Percentiles rank a stretch among this genome's conserved stretches.
These are phyloP conservation scores for Temnothorax ravouxi DNA, from an alignment of 2,888 invertebrate genomes.

Conservation along the genomic window DNA sequence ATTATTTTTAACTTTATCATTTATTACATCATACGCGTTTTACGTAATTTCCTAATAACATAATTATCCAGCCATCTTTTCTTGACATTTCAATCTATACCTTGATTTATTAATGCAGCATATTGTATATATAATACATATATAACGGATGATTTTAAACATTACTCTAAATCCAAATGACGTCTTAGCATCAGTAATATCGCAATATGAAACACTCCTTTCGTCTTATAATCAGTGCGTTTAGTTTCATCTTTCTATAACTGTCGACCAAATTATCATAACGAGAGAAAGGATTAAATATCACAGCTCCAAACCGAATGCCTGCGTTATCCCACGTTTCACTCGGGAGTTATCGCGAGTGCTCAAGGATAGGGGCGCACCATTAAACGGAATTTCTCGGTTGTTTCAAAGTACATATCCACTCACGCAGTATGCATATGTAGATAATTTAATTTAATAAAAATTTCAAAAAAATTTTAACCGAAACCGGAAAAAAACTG, in stretches of 20 bases:
- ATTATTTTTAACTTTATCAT: neutral
- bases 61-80: neutral
- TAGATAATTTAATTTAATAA: too few species aligned
- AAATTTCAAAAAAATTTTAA: too few species aligned
- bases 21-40: neutral
- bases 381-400: constrained; percentile 67
- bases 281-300: constrained; percentile 24
- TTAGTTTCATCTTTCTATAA: neutral
- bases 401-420: constrained; percentile 40
- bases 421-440: too few species aligned
- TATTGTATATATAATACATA: too few species aligned
- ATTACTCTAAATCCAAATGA: neutral
- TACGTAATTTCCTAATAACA: neutral
- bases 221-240: neutral
- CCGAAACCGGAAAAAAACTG: too few species aligned
- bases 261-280: neutral
- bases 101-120: neutral
- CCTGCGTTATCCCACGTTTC: constrained; percentile 31
- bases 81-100: neutral
- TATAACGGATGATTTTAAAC: neutral
- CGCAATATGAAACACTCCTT: neutral
- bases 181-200: neutral
- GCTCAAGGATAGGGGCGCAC: neutral
- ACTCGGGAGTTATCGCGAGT: constrained; percentile 30
- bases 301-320: constrained; percentile 1